Evolutionary conservation across 2,113 vertebrate genomes (phyloP), one percentile per base, ranked within the genome.

Genomic region (Trogon surrucura): DNA sequence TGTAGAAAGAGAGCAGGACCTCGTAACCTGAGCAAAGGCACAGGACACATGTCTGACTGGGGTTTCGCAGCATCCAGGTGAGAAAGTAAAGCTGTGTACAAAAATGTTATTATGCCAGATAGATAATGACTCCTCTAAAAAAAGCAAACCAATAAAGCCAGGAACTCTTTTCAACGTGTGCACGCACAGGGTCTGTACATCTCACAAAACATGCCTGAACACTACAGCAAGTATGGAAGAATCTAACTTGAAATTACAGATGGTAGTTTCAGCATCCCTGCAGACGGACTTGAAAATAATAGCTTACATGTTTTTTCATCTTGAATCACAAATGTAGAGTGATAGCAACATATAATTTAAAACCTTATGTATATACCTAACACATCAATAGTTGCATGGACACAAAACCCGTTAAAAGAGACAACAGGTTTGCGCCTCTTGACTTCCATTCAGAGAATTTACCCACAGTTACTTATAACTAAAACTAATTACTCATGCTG

Each of bases 351-450:
- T 61, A 30, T 23, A 69, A 65, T 69, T 69, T 34, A 80, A 61
- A 75, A 54, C 41, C 15, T 58, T n/a, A 7, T 29, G 10, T 16
- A 29, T 10, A 65, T 6, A 25, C 41, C 60, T 32, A 78, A 41
- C 38, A 67, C 15, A 60, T 5, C 71, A 60, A 67, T n/a, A 0
- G 1, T 1, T n/a, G 32, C 15, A 45, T 0, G 6, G 45, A 57
- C 48, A 69, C 13, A 85, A 81, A 93, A 61, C 7, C 47, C 65
- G 26, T 18, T 22, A 45, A 32, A 48, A 50, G 23, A 86, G 15
- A 86, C 47, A 82, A 57, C 2, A 67, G 51, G 8, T 80, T 51
- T 67, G 47, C 27, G 21, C 38, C 14, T 70, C 44, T 48, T 50
- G 15, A 38, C 47, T 80, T 71, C 48, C 17, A 53, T 53, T 64